Evolutionary conservation across 2,113 vertebrate genomes (phyloP), one percentile per base, ranked within the genome.

Genomic region (Poecilia latipinna): DNA sequence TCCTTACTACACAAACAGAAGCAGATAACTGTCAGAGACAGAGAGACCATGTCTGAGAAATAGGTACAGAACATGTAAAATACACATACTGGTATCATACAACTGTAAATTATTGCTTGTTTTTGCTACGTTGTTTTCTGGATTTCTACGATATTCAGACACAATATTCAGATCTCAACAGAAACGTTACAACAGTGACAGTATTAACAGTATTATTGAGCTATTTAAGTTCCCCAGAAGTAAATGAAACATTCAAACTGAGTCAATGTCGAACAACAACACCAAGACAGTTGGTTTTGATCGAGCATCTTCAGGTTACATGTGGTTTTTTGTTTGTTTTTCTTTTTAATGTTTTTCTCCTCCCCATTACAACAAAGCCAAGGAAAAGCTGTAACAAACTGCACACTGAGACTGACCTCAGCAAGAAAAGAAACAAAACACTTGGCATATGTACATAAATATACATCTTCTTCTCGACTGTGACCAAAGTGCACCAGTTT

Each of bases 31-130:
- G 85, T 77, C 89, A 91, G 90, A 94, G 88, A 92, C 87, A 93
- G 90, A 93, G 90, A 93, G 89, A 91, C 89, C 85, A 88, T 86
- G 87, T 92, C 88, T 77, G 86, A 90, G 86, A 93, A 93, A 93
- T 86, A 88, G 93, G 90, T 89, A 91, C 89, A 92, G 89, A 93
- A 90, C 91, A 89, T 80, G 85, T 73, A 92, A 91, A 92, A 91
- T 92, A 93, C 90, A 93, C 86, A 91, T 88, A 93, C 85, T 80
- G 79, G 85, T 90, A 89, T 90, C 75, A 90, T 85, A 92, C 83
- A 94, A 93, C 88, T 91, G 82, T 89, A 92, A 95, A 94, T 95
- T 95, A 95, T 95, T 95, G 94, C 94, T 95, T 91, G 69, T 83
- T 93, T 92, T 90, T 94, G 93, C 94, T 94, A 95, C 92, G 83